Evolutionary conservation across 2,888 invertebrate genomes (phyloP).

Genomic region (Hydroisotoma schaefferi): DNA sequence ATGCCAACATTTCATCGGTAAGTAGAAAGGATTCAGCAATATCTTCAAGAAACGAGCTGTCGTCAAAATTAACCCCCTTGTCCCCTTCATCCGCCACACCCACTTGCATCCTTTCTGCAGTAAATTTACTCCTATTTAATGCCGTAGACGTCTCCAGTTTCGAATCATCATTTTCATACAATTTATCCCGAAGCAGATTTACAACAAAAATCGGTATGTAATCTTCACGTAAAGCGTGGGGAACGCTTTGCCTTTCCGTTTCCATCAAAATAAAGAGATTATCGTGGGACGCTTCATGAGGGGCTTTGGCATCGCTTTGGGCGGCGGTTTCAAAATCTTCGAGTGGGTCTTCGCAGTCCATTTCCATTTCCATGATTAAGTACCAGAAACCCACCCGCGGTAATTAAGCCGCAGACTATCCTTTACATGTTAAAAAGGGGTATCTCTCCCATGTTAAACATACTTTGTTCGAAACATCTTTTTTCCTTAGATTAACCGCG

Average conservation of each 20-base stretch:
- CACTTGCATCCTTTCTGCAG: not conserved
- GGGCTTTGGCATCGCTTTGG: too few relatives aligned
- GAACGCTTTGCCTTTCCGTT: conserved; percentile 26
- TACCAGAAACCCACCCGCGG: too few relatives aligned
- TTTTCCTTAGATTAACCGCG: too few relatives aligned
- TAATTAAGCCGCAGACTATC: too few relatives aligned
- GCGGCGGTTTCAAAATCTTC: too few relatives aligned
- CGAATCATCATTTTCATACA: conserved; percentile 10
- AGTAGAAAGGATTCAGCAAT: conserved; percentile 15
- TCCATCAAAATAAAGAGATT: conserved; percentile 34
- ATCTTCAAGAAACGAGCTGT: conserved; percentile 22
- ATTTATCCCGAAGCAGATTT: conserved; percentile 17
- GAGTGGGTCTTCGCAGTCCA: too few relatives aligned
- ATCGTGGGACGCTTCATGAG: too few relatives aligned
- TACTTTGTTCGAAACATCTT: too few relatives aligned
- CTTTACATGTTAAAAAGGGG: too few relatives aligned
- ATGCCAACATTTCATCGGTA: conserved; percentile 13
- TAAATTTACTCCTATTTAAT: too few relatives aligned
- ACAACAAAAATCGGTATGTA: conserved; percentile 29
- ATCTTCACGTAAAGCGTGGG: conserved; percentile 17
- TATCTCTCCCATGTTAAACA: too few relatives aligned
- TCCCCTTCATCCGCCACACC: not conserved
- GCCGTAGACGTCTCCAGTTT: not conserved
- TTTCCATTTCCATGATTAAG: too few relatives aligned
- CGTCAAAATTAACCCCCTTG: conserved; percentile 16